Evolutionary conservation across 2,113 vertebrate species (phyloP).

Genomic region (Urocynchramus pylzowi): DNA sequence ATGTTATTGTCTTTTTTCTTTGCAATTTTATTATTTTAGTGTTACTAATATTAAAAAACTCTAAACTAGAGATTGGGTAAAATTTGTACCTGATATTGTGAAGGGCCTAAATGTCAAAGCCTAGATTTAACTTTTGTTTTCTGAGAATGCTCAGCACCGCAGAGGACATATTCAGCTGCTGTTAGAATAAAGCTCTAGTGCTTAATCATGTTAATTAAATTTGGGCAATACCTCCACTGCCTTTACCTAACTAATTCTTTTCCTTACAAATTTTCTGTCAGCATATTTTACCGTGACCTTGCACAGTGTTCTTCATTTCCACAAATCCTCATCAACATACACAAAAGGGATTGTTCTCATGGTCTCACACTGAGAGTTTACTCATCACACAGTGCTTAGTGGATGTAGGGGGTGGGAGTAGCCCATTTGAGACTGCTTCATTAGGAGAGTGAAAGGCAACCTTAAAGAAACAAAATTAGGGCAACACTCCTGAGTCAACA

Average conservation of each 20-base stretch:
- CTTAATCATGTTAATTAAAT: neutral
- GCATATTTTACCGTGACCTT: neutral
- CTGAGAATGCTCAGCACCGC: neutral
- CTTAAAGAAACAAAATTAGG: constrained; percentile 50
- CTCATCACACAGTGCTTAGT: constrained; percentile 19
- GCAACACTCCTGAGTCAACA: constrained; percentile 45
- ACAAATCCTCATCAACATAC: constrained; percentile 11
- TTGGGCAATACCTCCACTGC: neutral
- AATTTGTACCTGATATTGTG: neutral
- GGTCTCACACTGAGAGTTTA: constrained; percentile 45
- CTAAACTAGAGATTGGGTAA: neutral
- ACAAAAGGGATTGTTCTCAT: constrained; percentile 25
- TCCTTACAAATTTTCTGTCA: neutral
- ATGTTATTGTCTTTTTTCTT: neutral
- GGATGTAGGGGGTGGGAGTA: neutral
- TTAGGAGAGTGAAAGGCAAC: constrained; percentile 37
- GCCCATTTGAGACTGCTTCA: constrained; percentile 21
- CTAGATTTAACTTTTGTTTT: neutral
- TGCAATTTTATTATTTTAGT: neutral
- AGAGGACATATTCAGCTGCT: neutral
- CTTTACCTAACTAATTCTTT: neutral
- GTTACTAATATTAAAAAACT: neutral
- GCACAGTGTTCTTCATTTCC: neutral
- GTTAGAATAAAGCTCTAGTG: neutral
- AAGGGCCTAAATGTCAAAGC: neutral